Evolutionary conservation across 1,140 invertebrate species (phyloP).

Genomic region (Micrasema minimum): DNA sequence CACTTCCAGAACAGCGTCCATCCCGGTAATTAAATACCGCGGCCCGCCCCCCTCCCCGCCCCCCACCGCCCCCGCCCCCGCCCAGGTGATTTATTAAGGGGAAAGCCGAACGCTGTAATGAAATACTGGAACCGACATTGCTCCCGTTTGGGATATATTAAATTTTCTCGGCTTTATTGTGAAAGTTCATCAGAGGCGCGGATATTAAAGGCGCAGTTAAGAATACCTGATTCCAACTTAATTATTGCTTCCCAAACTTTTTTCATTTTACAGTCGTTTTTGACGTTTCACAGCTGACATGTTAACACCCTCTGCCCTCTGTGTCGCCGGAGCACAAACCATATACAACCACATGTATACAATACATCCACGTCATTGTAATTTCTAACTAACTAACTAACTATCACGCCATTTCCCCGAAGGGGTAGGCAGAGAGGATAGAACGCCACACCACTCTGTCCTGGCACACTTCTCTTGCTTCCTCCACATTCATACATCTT

Average conservation of each 20-base stretch:
- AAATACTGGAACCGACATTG: slow-evolving; percentile 67
- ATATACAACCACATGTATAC: no score
- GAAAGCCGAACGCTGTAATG: slow-evolving; percentile 66
- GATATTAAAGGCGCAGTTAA: slow-evolving; percentile 37
- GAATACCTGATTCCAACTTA: slow-evolving; percentile 43
- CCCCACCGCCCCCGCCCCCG: not conserved
- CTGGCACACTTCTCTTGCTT: no score
- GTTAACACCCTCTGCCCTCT: no score
- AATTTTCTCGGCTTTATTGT: slow-evolving; percentile 46
- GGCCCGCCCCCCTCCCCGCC: slow-evolving; percentile 16
- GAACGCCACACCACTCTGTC: no score
- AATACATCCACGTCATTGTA: no score
- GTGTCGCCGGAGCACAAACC: no score
- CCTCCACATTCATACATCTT: no score
- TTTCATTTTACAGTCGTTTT: slow-evolving; percentile 34
- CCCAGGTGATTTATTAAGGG: slow-evolving; percentile 67
- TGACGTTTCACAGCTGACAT: slow-evolving; percentile 2
- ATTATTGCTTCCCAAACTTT: slow-evolving; percentile 38
- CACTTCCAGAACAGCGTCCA: slow-evolving; percentile 16
- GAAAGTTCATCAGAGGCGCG: slow-evolving; percentile 40
- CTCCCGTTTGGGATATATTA: slow-evolving; percentile 40
- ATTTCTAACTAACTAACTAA: no score
- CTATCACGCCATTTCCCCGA: no score
- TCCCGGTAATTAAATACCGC: slow-evolving; percentile 43
- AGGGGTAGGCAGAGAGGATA: no score